phyloP scores from a whole-genome alignment of 2,888 invertebrate species.

The Apantesis nais region DNA sequence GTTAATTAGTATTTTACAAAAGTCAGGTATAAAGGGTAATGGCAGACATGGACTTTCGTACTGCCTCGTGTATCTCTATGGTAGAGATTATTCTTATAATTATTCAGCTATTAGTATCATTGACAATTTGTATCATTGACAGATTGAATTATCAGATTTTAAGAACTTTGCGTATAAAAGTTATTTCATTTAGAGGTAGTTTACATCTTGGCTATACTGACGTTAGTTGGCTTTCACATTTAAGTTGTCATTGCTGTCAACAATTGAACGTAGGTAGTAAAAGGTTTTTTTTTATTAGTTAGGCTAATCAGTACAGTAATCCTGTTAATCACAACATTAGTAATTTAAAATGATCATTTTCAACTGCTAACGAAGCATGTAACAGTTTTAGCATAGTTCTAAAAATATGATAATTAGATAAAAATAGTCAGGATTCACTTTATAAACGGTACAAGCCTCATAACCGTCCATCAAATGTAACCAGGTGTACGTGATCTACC shows the following conservation, averaged over 20 bases:
- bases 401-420: not conserved
- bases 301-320: no score
- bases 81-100: not conserved
- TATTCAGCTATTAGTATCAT: not conserved
- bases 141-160: not conserved
- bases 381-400: not conserved
- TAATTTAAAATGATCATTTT: no score
- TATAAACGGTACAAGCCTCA: not conserved
- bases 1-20: conserved; percentile 5
- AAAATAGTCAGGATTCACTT: not conserved
- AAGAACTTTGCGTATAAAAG: no score
- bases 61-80: not conserved
- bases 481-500: not conserved
- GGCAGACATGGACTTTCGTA: not conserved
- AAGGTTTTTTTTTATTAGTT: no score
- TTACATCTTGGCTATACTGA: no score
- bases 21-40: conserved; percentile 8
- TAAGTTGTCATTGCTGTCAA: no score
- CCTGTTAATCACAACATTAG: no score
- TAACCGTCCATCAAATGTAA: not conserved
- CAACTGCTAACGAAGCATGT: no score
- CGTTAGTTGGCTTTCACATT: no score
- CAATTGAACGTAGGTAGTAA: no score
- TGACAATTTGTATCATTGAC: not conserved
- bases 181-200: no score